A percentile compares a stretch with the other conserved stretches of the same genome.
phyloP scores from a whole-genome alignment of 2,113 vertebrate genomes.

The Eurypyga helias region DNA sequence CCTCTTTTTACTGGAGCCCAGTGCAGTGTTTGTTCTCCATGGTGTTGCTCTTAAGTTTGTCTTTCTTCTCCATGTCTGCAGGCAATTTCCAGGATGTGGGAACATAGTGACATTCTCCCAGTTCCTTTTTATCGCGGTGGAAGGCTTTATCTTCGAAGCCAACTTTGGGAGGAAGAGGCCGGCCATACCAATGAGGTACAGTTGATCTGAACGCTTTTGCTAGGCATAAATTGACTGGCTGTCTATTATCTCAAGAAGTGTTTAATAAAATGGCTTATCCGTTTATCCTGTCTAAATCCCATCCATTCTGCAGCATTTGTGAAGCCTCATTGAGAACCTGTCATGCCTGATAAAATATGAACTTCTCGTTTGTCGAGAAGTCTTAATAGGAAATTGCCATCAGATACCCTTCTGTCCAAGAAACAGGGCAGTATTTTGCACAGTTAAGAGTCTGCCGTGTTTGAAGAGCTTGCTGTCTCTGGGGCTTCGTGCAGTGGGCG shows the following conservation, averaged over 20 bases:
- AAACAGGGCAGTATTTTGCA: not conserved
- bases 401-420: not conserved
- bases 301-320: not conserved
- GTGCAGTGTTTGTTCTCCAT: not conserved
- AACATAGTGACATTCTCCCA: slow-evolving; percentile 96
- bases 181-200: slow-evolving; percentile 89
- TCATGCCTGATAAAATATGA: not conserved
- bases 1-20: not conserved
- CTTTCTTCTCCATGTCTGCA: slow-evolving; percentile 23
- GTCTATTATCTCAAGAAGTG: not conserved
- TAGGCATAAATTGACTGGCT: not conserved
- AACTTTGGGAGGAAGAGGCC: slow-evolving; percentile 90
- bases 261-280: not conserved
- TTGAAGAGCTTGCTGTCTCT: not conserved
- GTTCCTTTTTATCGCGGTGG: slow-evolving; percentile 91
- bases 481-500: not conserved
- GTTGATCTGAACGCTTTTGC: not conserved
- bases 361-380: fast-evolving
- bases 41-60: not conserved
- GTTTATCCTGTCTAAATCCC: not conserved
- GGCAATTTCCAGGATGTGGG: slow-evolving; percentile 93
- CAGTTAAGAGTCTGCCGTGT: not conserved
- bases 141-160: slow-evolving; percentile 92
- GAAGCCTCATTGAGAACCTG: not conserved
- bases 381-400: not conserved